phyloP scores from a whole-genome alignment of 2,888 invertebrate genomes.

The Sarcophaga subvicina region DNA sequence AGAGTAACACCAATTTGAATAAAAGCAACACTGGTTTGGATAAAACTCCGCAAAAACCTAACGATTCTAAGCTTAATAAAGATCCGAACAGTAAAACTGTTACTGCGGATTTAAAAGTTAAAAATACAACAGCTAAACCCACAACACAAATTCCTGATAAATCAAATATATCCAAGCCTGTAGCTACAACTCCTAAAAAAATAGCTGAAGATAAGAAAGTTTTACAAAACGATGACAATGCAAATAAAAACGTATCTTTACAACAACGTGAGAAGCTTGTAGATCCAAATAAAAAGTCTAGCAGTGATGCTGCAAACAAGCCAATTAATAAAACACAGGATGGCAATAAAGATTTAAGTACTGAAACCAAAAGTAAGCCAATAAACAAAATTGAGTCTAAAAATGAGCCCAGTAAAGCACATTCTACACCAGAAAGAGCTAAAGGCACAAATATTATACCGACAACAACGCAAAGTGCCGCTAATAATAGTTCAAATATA shows the following conservation, averaged over 20 bases:
- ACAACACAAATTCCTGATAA: background rate
- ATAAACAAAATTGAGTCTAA: too few species aligned
- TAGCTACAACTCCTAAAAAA: background rate
- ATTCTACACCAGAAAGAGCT: background rate
- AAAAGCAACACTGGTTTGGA: background rate
- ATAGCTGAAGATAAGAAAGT: background rate
- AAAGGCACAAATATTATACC: background rate
- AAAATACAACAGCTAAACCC: background rate
- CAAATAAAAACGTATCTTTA: background rate
- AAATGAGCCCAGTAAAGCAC: background rate
- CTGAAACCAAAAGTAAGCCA: too few species aligned
- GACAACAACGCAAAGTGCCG: background rate
- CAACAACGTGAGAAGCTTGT: background rate
- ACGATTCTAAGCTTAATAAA: background rate
- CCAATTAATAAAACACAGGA: background rate
- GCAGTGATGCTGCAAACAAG: constrained; percentile 2
- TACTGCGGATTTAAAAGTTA: background rate
- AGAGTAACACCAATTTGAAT: background rate
- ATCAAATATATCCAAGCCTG: background rate
- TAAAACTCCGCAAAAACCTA: background rate
- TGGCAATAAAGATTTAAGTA: constrained; percentile 2
- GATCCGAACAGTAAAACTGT: background rate
- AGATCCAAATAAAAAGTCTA: constrained; percentile 10
- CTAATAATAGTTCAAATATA: background rate
- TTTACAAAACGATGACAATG: background rate